Percentiles rank a stretch among this genome's conserved stretches.
Conservation (phyloP, 2,797 vertebrate genomes). For the Erpetoichthys calabaricus region DNA sequence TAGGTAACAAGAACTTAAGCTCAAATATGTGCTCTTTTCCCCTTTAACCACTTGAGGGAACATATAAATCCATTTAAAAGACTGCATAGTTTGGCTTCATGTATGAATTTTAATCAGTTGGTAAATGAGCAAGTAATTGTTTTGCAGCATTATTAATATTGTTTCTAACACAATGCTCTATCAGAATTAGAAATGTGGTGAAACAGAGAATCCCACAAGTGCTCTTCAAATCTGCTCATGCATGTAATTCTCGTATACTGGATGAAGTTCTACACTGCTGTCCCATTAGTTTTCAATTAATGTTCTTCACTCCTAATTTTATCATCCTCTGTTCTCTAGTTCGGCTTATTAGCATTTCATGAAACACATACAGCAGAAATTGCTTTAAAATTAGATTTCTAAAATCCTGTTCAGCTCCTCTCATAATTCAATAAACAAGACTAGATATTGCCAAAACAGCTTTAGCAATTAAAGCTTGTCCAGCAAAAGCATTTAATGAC, state of each 20-base stretch:
- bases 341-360: slow-evolving; percentile 10
- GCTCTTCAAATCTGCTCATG: slow-evolving; percentile 38
- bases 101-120: slow-evolving; percentile 59
- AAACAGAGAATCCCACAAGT: slow-evolving; percentile 38
- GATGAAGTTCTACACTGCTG: slow-evolving; percentile 37
- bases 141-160: slow-evolving; percentile 56
- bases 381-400: slow-evolving; percentile 6
- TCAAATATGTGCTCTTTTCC: too few relatives aligned
- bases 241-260: slow-evolving; percentile 37
- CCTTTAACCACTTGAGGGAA: slow-evolving; percentile 41
- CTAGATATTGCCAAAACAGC: slow-evolving; percentile 8
- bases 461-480: too few relatives aligned
- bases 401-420: slow-evolving; percentile 9
- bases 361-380: slow-evolving; percentile 9
- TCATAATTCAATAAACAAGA: slow-evolving; percentile 10
- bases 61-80: slow-evolving; percentile 44
- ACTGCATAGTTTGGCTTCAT: slow-evolving; percentile 49
- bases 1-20: too few relatives aligned
- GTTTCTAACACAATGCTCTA: slow-evolving; percentile 45
- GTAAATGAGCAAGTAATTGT: slow-evolving; percentile 59
- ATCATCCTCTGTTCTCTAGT: slow-evolving; percentile 22
- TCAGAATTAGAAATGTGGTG: slow-evolving; percentile 37
- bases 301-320: slow-evolving; percentile 37
- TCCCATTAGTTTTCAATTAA: slow-evolving; percentile 51
- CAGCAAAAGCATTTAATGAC: too few relatives aligned